phyloP scores from a whole-genome alignment of 2,113 vertebrate genomes.

The Bos javanicus region DNA sequence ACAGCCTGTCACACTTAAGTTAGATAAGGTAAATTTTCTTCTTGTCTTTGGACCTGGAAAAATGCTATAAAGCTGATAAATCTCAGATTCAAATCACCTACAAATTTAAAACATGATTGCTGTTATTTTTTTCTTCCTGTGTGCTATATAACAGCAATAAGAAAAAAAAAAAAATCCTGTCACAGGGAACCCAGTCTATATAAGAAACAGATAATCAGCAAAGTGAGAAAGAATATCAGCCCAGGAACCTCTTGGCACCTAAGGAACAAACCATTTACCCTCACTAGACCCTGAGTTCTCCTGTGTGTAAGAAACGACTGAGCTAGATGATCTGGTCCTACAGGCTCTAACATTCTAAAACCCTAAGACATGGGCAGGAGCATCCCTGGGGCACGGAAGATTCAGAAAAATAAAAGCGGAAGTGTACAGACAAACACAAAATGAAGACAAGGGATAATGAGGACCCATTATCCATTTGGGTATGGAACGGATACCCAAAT shows the following conservation, averaged over 20 bases:
- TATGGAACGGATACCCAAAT: neutral
- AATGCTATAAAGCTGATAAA: neutral
- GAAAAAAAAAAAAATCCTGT: neutral
- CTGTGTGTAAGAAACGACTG: neutral
- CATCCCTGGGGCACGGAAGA: neutral
- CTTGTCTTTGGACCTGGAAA: neutral
- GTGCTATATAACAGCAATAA: neutral
- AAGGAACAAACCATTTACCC: neutral
- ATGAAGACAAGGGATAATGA: neutral
- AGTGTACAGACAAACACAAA: neutral
- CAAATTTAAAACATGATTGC: neutral
- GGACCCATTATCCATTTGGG: neutral
- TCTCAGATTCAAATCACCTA: neutral
- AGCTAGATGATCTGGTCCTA: neutral
- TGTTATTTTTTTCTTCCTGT: neutral
- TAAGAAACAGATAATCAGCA: neutral
- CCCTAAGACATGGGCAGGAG: neutral
- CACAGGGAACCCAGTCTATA: neutral
- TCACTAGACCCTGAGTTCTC: neutral
- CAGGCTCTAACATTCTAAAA: neutral
- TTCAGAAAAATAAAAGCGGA: constrained; percentile 19
- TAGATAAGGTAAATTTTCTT: neutral
- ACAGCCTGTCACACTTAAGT: neutral
- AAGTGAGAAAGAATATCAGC: neutral
- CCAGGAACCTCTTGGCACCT: neutral